Evolutionary conservation across 2,888 invertebrate genomes (phyloP), one percentile per base, ranked within the genome.

Genomic region (Argynnis bischoffii): DNA sequence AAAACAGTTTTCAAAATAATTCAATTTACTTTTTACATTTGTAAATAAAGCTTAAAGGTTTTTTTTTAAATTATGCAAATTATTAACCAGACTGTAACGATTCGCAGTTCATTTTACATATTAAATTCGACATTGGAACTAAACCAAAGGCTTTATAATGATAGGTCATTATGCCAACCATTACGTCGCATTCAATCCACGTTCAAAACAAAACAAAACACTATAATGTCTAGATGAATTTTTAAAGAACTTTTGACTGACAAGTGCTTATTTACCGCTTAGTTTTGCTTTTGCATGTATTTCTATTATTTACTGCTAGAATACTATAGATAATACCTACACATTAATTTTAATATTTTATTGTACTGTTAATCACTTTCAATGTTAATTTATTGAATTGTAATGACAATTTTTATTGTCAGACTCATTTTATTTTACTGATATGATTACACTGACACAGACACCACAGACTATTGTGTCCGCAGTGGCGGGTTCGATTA

Each of bases 121-220:
- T 5, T 57, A 57, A 57, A 57, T 57, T 15, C 3, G 8, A 41
- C 11, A 11, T 11, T 41, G 1, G 8, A 41, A 15, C 47, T 6
- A 56, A 46, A 47, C 21, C 46, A 15, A n/a, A 5, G 47, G 8
- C 21, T 47, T 8, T 3, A 59, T 48, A 59, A 59, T 59, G 57
- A 57, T 47, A 3, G 18, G 26, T 47, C 57, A 59, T 47, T 59
- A 59, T 59, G 11, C 46, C 18, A 47, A 47, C 47, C 26, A n/a
- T 26, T 47, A n/a, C 26, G 4, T 47, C 46, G 47, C 26, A 47
- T 47, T 47, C 57, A 59, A 8, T 59, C 13, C 21, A 15, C 8
- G 18, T n/a, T 26, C n/a, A 6, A 21, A 46, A 26, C 21, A 6
- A 21, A 46, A 26, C 21, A 8, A 8, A 15, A 0, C 14, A 21